Evolutionary conservation across 1,140 invertebrate species (phyloP), one percentile per base, ranked within the genome.

Genomic region (Colletes gigas): DNA sequence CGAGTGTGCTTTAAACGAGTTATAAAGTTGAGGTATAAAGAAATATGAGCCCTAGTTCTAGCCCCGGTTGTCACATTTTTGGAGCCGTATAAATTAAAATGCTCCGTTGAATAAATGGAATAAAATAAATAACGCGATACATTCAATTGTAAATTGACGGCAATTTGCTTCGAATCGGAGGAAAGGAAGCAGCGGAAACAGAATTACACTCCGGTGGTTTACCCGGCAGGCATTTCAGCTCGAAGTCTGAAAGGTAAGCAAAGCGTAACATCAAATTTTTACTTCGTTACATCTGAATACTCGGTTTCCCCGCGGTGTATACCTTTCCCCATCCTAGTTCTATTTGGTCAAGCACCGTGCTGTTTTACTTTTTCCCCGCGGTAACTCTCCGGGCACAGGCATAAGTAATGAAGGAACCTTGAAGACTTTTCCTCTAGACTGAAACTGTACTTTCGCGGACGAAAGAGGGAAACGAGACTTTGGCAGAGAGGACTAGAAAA

Each of bases 321-420:
- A 68, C 30, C 15, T 57, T 57, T 12, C 21, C 19, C 19, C 55
- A 17, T 60, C 17, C 14, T 30, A 44, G 15, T 10, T 73, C 78
- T 73, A 17, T 73, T 80, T 74, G 52, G 74, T 80, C 15, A 73
- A 85, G 62, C 63, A 70, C 72, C 72, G 69, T 54, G 21, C 52
- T 59, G 47, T 39, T 78, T 60, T 14, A 30, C 65, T n/a, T 79
- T 30, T 73, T 52, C 59, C 50, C 59, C 44, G 5, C 21, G 52
- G 44, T 71, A 83, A 84, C 70, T 79, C 60, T 21, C 7, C 68
- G 39, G 17, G 57, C 83, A 55, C 44, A 19, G 17, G 70, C 74
- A 82, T 76, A 86, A 83, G 83, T 82, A 86, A 86, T 75, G 83
- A 85, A 83, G 84, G 62, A 86, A 86, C 71, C 68, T 70, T 80